Evolutionary conservation across 2,888 invertebrate species (phyloP).

Genomic region (Cetonia aurata): DNA sequence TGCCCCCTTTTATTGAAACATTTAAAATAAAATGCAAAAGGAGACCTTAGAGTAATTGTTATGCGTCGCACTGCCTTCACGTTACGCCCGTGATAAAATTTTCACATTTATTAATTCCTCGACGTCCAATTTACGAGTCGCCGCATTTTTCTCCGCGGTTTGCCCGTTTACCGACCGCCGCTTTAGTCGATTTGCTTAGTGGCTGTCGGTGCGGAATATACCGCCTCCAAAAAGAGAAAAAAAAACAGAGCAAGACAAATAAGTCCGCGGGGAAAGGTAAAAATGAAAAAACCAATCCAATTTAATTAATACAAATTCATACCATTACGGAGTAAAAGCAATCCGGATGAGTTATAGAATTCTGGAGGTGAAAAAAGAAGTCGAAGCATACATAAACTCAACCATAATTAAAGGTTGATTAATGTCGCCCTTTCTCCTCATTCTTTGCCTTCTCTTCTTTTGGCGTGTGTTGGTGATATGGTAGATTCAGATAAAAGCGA

Average conservation of each 20-base stretch:
- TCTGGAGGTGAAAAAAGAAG: slow-evolving; percentile 1
- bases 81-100: slow-evolving; percentile 14
- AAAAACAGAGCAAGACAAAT: slow-evolving; percentile 1
- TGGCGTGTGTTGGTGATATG: not conserved
- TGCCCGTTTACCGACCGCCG: not conserved
- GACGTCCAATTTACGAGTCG: slow-evolving; percentile 14
- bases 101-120: slow-evolving; percentile 30
- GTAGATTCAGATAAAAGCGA: not conserved
- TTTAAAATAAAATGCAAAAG: slow-evolving; percentile 13
- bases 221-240: not conserved
- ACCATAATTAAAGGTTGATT: slow-evolving; percentile 12
- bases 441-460: slow-evolving; percentile 16
- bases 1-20: slow-evolving; percentile 13
- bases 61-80: slow-evolving; percentile 1
- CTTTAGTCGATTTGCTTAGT: slow-evolving; percentile 9
- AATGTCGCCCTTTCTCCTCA: not conserved
- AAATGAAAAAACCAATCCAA: slow-evolving; percentile 25
- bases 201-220: not conserved
- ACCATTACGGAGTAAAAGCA: slow-evolving; percentile 30
- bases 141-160: slow-evolving; percentile 16
- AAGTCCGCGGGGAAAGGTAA: slow-evolving; percentile 1
- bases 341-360: slow-evolving; percentile 31
- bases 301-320: slow-evolving; percentile 40
- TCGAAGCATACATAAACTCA: slow-evolving; percentile 18
- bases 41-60: slow-evolving; percentile 5